Evolutionary conservation across 2,113 vertebrate species (phyloP), one percentile per base, ranked within the genome.

Genomic region (Mixornis gularis): DNA sequence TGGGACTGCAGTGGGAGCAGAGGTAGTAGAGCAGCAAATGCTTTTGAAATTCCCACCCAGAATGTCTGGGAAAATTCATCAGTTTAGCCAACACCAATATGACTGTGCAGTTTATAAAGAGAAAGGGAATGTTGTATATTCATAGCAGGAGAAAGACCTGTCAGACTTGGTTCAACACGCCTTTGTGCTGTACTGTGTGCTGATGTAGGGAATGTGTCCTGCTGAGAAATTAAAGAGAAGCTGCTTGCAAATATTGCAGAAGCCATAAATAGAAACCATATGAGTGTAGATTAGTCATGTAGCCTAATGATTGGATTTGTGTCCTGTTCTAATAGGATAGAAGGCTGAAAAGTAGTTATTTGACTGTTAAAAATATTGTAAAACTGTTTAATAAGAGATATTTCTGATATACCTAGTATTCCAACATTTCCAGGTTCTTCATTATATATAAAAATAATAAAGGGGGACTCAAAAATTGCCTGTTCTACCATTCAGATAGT

Each of bases 11-110:
- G 60, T 63, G 74, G 66, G 63, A 91, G 51, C 17, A 7, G 78
- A 91, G 87, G 46, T 79, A 73, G 89, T 66, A 79, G 41, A 79
- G 78, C 70, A 84, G 43, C 1, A 2, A 92, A 68, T 38, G 74
- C 78, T 82, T 94, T 95, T 82, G 92, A 95, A 95, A 96, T 91
- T 94, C 87, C 89, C 81, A 94, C 91, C 74, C 87, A 77, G 89
- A 85, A 77, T 41, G 87, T 82, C 89, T 93, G 89, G 89, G 80
- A 92, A 94, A 90, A 77, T 89, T 93, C 13, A 38, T 87, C 79
- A 30, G 29, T 26, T 22, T n/a, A 83, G 84, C 84, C 92, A 82
- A 60, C 59, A 91, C 87, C 55, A 93, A n/a, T 83, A 89, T 59
- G 15, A 24, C 43, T 48, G 52, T 60, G 53, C 48, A 64, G 38